Evolutionary conservation across 2,113 vertebrate species (phyloP).

Genomic region (Lota lota): DNA sequence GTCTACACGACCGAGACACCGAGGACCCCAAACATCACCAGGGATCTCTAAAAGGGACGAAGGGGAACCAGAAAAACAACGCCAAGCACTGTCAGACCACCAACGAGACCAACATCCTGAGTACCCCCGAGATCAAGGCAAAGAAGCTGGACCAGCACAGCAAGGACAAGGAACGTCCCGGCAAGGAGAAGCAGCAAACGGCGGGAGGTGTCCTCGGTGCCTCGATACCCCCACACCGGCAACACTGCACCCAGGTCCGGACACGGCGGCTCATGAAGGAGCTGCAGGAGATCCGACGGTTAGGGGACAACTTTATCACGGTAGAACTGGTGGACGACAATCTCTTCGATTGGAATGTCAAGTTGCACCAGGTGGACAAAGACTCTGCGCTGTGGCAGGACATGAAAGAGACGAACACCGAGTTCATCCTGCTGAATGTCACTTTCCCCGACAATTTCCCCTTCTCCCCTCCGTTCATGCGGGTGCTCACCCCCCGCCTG

Average conservation of each 20-base stretch:
- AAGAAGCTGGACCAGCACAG: conserved; percentile 78
- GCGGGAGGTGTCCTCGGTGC: conserved; percentile 67
- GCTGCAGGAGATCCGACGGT: conserved; percentile 94
- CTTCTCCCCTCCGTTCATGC: conserved; percentile 98
- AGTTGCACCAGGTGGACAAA: conserved; percentile 99
- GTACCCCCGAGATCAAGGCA: conserved; percentile 79
- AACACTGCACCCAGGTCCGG: conserved; percentile 96
- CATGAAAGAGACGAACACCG: conserved; percentile 99
- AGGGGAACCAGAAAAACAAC: conserved; percentile 86
- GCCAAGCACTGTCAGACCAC: conserved; percentile 81
- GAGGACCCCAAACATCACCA: conserved; percentile 96
- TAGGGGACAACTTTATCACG: conserved; percentile 97
- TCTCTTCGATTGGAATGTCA: conserved; percentile 99
- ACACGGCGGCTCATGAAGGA: conserved; percentile 97
- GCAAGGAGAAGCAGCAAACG: conserved; percentile 63
- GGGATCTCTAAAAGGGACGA: conserved; percentile 86
- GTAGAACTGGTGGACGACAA: conserved; percentile 99
- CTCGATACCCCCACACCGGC: conserved; percentile 81
- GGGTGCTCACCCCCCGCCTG: conserved; percentile 93
- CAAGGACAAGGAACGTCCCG: conserved; percentile 76
- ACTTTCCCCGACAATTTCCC: conserved; percentile 99
- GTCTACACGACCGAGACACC: conserved; percentile 94
- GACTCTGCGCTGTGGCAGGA: conserved; percentile 99
- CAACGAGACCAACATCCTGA: conserved; percentile 80
- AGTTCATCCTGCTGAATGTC: conserved; percentile 97